Percentiles rank a stretch among this genome's conserved stretches.
Conservation (phyloP, 2,888 invertebrate species). For the Sepiola atlantica region DNA sequence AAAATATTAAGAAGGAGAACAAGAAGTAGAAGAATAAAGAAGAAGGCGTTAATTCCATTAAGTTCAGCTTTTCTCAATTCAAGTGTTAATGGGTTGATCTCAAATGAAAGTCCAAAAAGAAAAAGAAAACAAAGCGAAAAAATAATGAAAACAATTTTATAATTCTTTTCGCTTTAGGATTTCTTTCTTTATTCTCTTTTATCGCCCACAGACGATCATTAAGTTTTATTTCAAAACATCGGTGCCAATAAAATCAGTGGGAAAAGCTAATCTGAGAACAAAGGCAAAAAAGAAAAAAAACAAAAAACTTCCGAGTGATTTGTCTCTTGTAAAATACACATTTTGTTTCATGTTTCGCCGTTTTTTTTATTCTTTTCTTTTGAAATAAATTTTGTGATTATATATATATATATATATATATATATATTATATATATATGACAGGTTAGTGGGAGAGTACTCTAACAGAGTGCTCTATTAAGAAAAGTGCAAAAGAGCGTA, state of each 20-base stretch:
- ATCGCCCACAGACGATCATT: background rate
- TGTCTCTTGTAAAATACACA: background rate
- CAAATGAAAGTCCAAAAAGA: background rate
- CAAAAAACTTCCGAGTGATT: background rate
- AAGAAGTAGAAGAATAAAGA: background rate
- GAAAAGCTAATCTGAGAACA: background rate
- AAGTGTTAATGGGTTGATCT: background rate
- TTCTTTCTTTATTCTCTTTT: background rate
- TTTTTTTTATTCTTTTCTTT: background rate
- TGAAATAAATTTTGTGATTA: background rate
- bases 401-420: too few relatives aligned
- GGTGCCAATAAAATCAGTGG: background rate
- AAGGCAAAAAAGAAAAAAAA: too few relatives aligned
- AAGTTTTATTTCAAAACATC: background rate
- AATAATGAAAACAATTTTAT: background rate
- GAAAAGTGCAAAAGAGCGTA: too few relatives aligned
- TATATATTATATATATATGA: too few relatives aligned
- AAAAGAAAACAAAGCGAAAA: background rate
- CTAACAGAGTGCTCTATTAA: too few relatives aligned
- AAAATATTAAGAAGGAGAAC: too few relatives aligned
- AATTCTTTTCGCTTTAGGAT: background rate
- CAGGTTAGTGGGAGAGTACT: too few relatives aligned
- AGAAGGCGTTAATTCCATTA: background rate
- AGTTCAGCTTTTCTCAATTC: background rate
- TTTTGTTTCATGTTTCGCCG: background rate